These are phyloP conservation scores for Nycticorax nycticorax DNA, from an alignment of 2,113 vertebrate genomes.

Conservation along the genomic window DNA sequence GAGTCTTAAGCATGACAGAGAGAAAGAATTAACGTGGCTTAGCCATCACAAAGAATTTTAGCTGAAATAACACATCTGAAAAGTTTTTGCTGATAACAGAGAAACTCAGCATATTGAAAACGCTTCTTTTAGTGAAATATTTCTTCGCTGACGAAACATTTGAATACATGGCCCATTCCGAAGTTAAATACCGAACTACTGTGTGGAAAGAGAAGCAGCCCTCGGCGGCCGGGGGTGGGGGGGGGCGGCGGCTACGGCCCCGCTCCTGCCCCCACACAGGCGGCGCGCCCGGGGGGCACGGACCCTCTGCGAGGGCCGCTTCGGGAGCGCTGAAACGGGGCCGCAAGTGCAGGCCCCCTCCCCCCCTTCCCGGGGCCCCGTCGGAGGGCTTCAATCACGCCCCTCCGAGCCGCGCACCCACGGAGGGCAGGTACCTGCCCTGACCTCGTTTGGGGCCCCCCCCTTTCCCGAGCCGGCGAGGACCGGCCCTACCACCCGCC, in stretches of 20 bases:
- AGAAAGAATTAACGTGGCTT: constrained; percentile 74
- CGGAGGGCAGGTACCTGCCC: neutral
- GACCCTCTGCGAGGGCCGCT: neutral
- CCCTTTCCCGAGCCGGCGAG: neutral
- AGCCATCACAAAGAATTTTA: constrained; percentile 69
- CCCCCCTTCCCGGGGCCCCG: neutral
- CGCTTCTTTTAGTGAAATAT: neutral
- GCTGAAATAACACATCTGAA: constrained; percentile 53
- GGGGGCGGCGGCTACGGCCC: neutral
- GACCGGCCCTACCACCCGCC: neutral
- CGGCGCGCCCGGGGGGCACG: neutral
- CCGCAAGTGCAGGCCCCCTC: neutral
- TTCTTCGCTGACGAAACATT: constrained; percentile 9
- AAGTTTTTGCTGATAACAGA: constrained; percentile 67
- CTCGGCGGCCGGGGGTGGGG: too few relatives aligned
- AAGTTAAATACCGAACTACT: neutral
- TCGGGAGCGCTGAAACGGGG: neutral
- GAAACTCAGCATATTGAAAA: neutral
- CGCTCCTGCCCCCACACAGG: neutral
- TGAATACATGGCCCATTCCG: neutral
- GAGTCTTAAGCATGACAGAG: constrained; percentile 72
- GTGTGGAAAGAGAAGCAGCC: neutral
- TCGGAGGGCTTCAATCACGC: neutral
- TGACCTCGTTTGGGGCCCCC: neutral
- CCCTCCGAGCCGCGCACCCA: neutral